Conservation (phyloP, 2,113 vertebrate genomes). For the Sinosuthora webbiana region DNA sequence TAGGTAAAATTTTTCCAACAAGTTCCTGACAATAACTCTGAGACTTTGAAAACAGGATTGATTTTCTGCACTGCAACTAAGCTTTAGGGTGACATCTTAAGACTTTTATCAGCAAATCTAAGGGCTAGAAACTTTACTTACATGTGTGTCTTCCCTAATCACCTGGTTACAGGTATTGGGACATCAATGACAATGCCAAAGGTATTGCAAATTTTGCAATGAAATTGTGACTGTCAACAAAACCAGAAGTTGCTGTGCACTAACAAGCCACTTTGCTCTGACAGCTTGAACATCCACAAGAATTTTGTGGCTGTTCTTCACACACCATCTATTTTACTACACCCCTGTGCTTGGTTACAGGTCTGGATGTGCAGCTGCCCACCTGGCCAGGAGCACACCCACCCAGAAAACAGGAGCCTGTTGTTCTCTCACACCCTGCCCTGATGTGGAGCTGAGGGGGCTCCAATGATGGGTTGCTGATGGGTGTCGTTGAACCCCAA, state of each 20-base stretch:
- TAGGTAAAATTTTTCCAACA: neutral
- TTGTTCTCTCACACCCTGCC: neutral
- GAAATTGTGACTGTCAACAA: neutral
- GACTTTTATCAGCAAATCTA: neutral
- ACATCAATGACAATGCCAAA: neutral
- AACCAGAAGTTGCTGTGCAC: neutral
- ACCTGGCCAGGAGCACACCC: neutral
- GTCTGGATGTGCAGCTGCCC: neutral
- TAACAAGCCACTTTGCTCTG: neutral
- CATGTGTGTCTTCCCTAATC: neutral
- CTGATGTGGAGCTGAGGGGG: neutral
- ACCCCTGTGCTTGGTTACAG: neutral
- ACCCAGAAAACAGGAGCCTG: neutral
- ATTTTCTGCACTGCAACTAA: neutral
- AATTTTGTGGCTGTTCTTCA: neutral
- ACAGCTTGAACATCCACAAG: neutral
- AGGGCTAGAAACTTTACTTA: neutral
- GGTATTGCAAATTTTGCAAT: neutral
- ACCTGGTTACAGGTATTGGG: neutral
- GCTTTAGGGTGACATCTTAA: neutral
- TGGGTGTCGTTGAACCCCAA: rapidly evolving
- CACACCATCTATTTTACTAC: too few relatives aligned
- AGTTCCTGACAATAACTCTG: neutral
- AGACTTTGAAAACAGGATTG: neutral
- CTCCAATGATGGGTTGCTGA: neutral